Evolutionary conservation across 2,113 vertebrate species (phyloP).

Genomic region (Petromus typicus): DNA sequence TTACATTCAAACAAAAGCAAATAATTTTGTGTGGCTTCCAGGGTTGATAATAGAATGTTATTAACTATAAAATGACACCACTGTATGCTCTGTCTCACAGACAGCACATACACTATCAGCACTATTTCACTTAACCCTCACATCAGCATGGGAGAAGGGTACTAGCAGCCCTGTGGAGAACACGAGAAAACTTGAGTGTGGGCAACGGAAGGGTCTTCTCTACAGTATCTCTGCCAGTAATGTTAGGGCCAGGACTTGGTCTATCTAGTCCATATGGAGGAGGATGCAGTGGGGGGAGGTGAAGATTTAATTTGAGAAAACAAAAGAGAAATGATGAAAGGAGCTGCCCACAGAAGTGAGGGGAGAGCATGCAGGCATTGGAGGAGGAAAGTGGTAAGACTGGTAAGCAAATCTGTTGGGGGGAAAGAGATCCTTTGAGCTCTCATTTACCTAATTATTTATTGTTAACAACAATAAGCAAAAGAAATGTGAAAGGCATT

Average conservation of each 20-base stretch:
- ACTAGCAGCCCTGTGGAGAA: not conserved
- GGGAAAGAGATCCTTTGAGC: not conserved
- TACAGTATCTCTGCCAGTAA: not conserved
- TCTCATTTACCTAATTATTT: not conserved
- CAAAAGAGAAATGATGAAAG: not conserved
- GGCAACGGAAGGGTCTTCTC: not conserved
- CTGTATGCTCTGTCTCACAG: not conserved
- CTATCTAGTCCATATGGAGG: not conserved
- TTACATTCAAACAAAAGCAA: not conserved
- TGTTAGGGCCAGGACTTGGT: not conserved
- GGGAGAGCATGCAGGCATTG: not conserved
- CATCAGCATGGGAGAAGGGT: not conserved
- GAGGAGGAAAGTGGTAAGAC: not conserved
- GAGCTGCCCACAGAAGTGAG: not conserved
- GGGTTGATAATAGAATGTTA: not conserved
- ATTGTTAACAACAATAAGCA: not conserved
- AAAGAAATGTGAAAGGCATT: not conserved
- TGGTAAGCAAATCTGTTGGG: not conserved
- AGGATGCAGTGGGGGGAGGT: not conserved
- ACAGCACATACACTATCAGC: not conserved
- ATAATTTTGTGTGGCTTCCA: not conserved
- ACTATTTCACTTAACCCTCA: not conserved
- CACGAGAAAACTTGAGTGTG: not conserved
- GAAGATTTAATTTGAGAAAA: constrained; percentile 19
- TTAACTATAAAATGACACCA: not conserved